Conservation (phyloP, 2,113 vertebrate genomes). For the Ardeotis arabs region DNA sequence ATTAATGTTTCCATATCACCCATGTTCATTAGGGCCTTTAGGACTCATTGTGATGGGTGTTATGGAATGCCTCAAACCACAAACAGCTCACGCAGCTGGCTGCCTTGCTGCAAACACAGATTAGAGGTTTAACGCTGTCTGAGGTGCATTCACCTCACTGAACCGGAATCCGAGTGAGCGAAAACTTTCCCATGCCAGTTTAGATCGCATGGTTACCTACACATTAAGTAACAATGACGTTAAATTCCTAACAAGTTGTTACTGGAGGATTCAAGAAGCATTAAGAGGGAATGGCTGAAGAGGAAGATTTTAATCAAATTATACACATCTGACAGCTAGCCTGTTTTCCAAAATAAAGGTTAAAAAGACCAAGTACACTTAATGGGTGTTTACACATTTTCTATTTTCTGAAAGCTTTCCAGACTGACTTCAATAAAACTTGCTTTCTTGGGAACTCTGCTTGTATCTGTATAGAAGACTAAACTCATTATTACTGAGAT, state of each 20-base stretch:
- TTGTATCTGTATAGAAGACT: not conserved
- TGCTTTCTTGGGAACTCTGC: not conserved
- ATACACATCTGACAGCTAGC: not conserved
- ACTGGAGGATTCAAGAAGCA: not conserved
- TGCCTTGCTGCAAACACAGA: not conserved
- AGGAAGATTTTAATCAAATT: not conserved
- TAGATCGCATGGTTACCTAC: not conserved
- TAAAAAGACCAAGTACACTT: not conserved
- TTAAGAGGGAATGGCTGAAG: not conserved
- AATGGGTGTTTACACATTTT: not conserved
- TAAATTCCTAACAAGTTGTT: not conserved
- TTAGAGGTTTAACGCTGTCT: not conserved
- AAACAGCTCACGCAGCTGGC: not conserved
- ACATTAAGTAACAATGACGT: not conserved
- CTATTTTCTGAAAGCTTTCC: not conserved
- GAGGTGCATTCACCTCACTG: conserved; percentile 12
- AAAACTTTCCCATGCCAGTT: not conserved
- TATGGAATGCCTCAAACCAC: not conserved
- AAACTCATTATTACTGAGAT: not conserved
- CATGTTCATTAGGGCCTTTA: not conserved
- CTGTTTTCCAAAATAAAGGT: not conserved
- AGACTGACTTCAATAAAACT: not conserved
- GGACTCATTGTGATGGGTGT: not conserved
- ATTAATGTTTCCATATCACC: not conserved
- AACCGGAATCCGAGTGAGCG: not conserved